Evolutionary conservation across 1,140 invertebrate species (phyloP), one percentile per base, ranked within the genome.

Genomic region (Semibalanus balanoides): DNA sequence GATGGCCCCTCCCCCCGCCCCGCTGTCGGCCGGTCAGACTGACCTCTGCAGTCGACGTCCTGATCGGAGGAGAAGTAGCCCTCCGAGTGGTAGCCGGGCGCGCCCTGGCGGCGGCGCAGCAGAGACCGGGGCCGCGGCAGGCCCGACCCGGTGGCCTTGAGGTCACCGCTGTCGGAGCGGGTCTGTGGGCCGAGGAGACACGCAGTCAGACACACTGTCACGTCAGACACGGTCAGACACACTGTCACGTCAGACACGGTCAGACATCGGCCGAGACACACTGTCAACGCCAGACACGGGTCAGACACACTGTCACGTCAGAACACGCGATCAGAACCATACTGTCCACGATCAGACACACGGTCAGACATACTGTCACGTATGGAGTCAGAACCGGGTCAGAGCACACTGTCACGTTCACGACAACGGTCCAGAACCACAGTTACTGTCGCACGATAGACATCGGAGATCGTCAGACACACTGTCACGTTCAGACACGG

Each of bases 21-120:
- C n/a, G n/a, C n/a, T n/a, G n/a, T n/a, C n/a, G n/a, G n/a, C n/a
- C n/a, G n/a, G n/a, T 40, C 35, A 5, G 35, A 40, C 35, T 40
- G 35, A 40, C 35, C 35, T 40, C 35, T 40, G 5, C 76, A 43
- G 74, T 84, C 86, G 80, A 88, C 88, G 80, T 89, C 87, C 81
- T 89, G 88, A 80, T 89, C 89, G 9, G 87, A 89, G 22, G 88
- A 89, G 81, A 89, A 89, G 79, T 90, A 89, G 22, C 89, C 89
- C 81, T 90, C 89, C 0, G 88, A 89, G 82, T 89, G 88, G 80
- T 88, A 89, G 51, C 81, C 80, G 29, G 85, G 85, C 77, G 85
- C 83, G 81, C 85, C 86, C 79, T 86, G 83, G 79, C 84, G 85
- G 31, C 86, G 82, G 76, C 82, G 83, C 74, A 83, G 84, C 28